Base-by-base conservation (phyloP, 2,113 vertebrate genomes). In the Seriola rivoliana region DNA sequence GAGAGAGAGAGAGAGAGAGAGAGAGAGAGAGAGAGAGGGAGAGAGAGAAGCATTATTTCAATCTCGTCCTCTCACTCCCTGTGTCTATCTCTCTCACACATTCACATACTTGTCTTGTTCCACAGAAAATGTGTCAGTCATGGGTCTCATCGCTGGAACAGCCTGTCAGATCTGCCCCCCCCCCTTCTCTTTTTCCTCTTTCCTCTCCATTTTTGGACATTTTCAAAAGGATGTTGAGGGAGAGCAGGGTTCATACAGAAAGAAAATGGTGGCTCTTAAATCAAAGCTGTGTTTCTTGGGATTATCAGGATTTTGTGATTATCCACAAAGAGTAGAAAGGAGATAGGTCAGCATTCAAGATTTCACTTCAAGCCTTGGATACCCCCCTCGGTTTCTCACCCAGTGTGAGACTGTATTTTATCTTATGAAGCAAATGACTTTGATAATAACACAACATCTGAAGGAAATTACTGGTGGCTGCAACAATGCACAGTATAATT, bases 71-170 rank as follows among this genome's bases (percentile, higher is more conserved):
- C 70, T 65, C 52, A n/a, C 40, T 66, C 59, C 64, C 62, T 48
- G 0, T 40, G 59, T 83, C 86, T 78, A 64, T 88, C 79, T 63
- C 79, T 8, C 74, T 63, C 85, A 71, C 72, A 80, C 85, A 68
- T 79, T 79, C 74, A 55, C 89, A 86, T 63, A 65, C 80, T 88
- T 84, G 88, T 91, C 90, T 81, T 71, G 68, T 79, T 91, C 82
- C 78, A 75, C 69, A 72, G 84, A 87, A 88, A 93, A 90, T 80
- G 84, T 93, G 90, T 91, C 92, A 90, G 88, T 91, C 87, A 85
- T 58, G 82, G 80, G 86, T 90, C 84, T 89, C 67, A 65, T 80
- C 19, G 52, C 84, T 25, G 65, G 80, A 81, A 65, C 75, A 72
- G 82, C 68, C 64, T 85, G 85, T 82, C 80, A 86, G 76, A 86